Percentiles rank a stretch among this genome's conserved stretches.
phyloP scores from a whole-genome alignment of 2,797 vertebrate genomes.

The Galago senegalensis region DNA sequence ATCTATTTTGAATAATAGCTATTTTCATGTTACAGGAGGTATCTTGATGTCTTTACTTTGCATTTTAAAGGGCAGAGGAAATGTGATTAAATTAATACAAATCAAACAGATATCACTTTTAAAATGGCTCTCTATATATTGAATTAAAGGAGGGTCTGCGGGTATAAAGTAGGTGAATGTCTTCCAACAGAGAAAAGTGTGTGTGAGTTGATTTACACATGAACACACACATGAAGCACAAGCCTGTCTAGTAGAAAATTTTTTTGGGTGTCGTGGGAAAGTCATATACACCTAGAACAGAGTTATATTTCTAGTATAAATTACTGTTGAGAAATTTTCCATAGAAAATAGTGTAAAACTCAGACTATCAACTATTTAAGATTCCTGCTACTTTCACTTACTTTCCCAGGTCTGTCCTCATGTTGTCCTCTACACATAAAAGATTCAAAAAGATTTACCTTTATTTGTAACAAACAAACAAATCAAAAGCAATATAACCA shows the following conservation, averaged over 20 bases:
- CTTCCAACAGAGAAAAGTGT: not conserved
- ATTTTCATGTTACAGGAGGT: conserved; percentile 20
- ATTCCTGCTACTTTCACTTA: not conserved
- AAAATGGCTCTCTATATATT: not conserved
- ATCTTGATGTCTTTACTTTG: conserved; percentile 16
- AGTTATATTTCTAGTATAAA: not conserved
- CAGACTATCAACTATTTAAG: not conserved
- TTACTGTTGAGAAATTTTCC: not conserved
- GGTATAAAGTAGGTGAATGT: not conserved
- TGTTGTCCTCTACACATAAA: not conserved
- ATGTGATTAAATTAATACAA: not conserved
- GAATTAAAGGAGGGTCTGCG: not conserved
- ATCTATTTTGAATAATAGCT: not conserved
- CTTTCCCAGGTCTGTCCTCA: not conserved
- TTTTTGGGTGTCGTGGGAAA: not conserved
- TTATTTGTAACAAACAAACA: conserved; percentile 28
- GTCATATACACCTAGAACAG: not conserved
- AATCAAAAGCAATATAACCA: not conserved
- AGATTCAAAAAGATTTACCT: not conserved
- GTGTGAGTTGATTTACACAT: not conserved
- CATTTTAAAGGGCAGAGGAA: not conserved
- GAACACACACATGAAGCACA: not conserved
- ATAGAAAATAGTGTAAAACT: not conserved
- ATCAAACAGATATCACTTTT: not conserved
- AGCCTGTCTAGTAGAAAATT: not conserved